Evolutionary conservation across 2,888 invertebrate species (phyloP), one percentile per base, ranked within the genome.

Genomic region (Glyphotaelius pellucidus): DNA sequence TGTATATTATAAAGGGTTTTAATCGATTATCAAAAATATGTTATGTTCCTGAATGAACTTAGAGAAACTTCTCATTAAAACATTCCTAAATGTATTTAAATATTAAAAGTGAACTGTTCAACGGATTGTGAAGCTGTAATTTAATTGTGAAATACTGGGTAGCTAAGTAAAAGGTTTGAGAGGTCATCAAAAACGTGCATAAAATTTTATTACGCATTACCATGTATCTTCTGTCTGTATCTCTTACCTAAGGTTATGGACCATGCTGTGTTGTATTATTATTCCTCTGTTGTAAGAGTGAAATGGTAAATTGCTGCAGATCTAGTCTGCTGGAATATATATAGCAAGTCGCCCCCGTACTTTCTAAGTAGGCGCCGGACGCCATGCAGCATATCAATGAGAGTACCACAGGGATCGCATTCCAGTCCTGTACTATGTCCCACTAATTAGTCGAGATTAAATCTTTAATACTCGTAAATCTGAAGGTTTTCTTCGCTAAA

Each of bases 251-350:
- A 86, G 52, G 42, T 52, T n/a, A n/a, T 47, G 35, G 19, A n/a
- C 25, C 88, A 80, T 89, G 88, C 80, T 80, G 11, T 12, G 7
- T 25, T 38, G 32, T 38, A 89, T 89, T 89, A 89, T 89, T 89
- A 89, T 89, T 89, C 88, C 32, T 79, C 80, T 25, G 80, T 32
- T 89, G 88, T 80, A 79, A 30, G 88, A 89, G 88, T 79, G 88
- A 79, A 89, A 89, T 89, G 88, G 88, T 89, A 89, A 89, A 89
- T 79, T 89, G 88, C 79, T 38, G 88, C 88, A 79, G 88, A 52
- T 89, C 88, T 80, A 25, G 88, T 38, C 79, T 89, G 25, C 35
- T 79, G n/a, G 88, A 89, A 89, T 87, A 87, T 87, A 87, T 52
- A 47, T 52, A 87, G 15, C 30, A 35, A 89, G 88, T 31, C 25